A percentile compares a stretch with the other conserved stretches of the same genome.
phyloP scores from a whole-genome alignment of 1,140 invertebrate genomes.

The Drosophila oshimai region DNA sequence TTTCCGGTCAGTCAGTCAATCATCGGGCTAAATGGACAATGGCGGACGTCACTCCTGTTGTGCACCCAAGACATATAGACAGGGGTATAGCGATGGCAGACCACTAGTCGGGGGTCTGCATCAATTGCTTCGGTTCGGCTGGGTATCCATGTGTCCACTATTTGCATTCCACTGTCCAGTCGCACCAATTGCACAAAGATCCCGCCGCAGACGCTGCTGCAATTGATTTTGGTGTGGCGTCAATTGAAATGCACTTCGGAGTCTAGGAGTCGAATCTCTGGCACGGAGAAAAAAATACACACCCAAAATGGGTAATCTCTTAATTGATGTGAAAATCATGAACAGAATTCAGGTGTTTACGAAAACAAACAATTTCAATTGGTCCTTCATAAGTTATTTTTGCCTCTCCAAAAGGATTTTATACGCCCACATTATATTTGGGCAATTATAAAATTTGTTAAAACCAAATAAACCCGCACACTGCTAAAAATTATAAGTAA shows the following conservation, averaged over 20 bases:
- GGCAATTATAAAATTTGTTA: too few relatives aligned
- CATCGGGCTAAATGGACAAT: not conserved
- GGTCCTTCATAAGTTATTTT: not conserved
- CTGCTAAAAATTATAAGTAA: not conserved
- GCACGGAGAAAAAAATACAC: conserved; percentile 18
- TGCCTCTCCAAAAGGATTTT: not conserved
- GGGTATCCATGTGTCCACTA: too few relatives aligned
- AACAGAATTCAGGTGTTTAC: too few relatives aligned
- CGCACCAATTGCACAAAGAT: conserved; percentile 48
- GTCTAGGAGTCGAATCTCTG: conserved; percentile 36
- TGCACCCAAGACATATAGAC: not conserved
- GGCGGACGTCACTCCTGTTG: conserved; percentile 18
- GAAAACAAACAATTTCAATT: not conserved
- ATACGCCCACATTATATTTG: not conserved
- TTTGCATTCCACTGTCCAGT: conserved; percentile 41
- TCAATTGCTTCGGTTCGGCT: conserved; percentile 44
- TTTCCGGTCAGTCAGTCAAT: not conserved
- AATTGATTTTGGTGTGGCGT: conserved; percentile 70
- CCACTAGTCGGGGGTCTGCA: conserved; percentile 20
- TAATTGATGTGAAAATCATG: too few relatives aligned
- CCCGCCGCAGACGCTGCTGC: conserved; percentile 39
- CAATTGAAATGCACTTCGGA: conserved; percentile 70
- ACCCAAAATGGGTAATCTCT: not conserved
- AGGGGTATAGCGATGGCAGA: conserved; percentile 23
- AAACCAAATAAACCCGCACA: not conserved